Conservation (phyloP, 2,888 invertebrate genomes). For the Keiferia lycopersicella region DNA sequence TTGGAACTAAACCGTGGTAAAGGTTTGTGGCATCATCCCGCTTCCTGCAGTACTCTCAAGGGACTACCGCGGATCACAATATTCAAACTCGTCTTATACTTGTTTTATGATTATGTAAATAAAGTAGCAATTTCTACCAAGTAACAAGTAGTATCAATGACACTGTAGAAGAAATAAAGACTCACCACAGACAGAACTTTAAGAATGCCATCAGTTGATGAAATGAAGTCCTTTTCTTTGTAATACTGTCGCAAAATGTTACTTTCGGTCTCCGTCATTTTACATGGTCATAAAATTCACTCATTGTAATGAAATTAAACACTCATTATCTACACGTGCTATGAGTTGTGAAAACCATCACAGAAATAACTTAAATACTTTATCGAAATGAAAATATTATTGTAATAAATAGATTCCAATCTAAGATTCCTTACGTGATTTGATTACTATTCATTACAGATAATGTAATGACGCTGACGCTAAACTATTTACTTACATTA, state of each 20-base stretch:
- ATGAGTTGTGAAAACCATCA: background rate
- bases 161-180: conserved; percentile 14
- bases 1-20: too few relatives aligned
- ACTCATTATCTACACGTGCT: background rate
- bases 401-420: background rate
- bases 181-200: conserved; percentile 52
- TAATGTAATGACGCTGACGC: background rate
- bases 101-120: too few relatives aligned
- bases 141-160: too few relatives aligned
- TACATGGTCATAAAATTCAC: background rate
- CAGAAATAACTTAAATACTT: background rate
- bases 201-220: conserved; percentile 54
- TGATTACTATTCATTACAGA: too few relatives aligned
- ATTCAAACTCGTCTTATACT: too few relatives aligned
- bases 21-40: too few relatives aligned
- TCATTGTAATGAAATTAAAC: background rate
- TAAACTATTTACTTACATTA: background rate
- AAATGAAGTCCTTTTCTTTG: conserved; percentile 46
- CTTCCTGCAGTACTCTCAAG: too few relatives aligned
- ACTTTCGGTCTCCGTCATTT: conserved; percentile 19
- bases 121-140: too few relatives aligned
- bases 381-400: background rate
- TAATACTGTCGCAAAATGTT: conserved; percentile 50
- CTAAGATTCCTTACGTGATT: background rate
- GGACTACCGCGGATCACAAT: too few relatives aligned